Conservation (phyloP, 2,113 vertebrate genomes). For the Austrofundulus limnaeus region DNA sequence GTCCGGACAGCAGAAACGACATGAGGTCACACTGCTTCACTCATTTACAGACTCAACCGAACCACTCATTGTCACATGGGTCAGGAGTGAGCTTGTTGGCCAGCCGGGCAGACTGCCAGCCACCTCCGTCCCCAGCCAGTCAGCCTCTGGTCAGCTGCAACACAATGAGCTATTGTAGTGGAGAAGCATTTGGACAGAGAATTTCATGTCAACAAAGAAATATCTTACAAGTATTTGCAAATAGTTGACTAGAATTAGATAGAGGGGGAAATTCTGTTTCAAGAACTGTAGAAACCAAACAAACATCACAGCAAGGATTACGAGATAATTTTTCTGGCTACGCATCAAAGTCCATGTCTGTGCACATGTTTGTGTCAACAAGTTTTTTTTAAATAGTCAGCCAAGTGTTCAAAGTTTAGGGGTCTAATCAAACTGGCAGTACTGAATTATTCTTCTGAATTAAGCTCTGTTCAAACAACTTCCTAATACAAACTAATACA, state of each 20-base stretch:
- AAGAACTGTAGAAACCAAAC: not conserved
- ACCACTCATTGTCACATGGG: conserved; percentile 58
- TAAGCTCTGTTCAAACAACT: too few relatives aligned
- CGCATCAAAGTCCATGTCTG: not conserved
- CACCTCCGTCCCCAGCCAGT: conserved; percentile 35
- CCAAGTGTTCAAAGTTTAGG: too few relatives aligned
- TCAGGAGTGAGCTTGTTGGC: conserved; percentile 55
- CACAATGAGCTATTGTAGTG: conserved; percentile 57
- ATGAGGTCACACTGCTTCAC: conserved; percentile 45
- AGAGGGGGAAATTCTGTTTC: not conserved
- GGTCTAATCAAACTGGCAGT: too few relatives aligned
- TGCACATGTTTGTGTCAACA: not conserved
- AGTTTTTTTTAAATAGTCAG: too few relatives aligned
- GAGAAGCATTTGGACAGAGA: conserved; percentile 23
- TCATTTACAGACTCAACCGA: conserved; percentile 39
- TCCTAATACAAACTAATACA: too few relatives aligned
- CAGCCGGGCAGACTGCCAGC: conserved; percentile 45
- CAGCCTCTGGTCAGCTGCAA: conserved; percentile 32
- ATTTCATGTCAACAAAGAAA: conserved; percentile 23
- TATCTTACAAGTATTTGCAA: not conserved
- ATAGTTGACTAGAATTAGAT: conserved; percentile 8
- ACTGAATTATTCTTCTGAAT: too few relatives aligned
- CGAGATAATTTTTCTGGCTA: not conserved
- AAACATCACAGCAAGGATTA: not conserved
- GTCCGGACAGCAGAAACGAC: conserved; percentile 27